Conservation (phyloP, 2,888 invertebrate species). For the Mesodorylaimus sp. region DNA sequence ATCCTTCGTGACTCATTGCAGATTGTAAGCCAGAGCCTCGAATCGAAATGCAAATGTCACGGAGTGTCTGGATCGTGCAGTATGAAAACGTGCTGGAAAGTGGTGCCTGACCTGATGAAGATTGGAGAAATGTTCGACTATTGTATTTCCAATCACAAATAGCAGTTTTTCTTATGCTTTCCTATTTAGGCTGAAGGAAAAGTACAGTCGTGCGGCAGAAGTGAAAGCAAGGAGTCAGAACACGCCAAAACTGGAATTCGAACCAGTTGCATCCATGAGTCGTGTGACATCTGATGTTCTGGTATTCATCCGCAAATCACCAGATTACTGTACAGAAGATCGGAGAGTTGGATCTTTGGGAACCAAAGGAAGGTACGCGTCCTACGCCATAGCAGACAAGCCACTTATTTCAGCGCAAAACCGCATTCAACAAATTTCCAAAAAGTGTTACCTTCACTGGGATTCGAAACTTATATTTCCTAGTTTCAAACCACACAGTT, state of each 20-base stretch:
- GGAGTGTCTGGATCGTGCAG: slow-evolving; percentile 65
- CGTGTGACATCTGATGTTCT: slow-evolving; percentile 43
- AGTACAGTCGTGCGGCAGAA: slow-evolving; percentile 37
- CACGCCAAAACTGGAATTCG: slow-evolving; percentile 22
- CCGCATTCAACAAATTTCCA: not conserved
- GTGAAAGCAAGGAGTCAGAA: slow-evolving; percentile 34
- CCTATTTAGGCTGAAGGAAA: slow-evolving; percentile 1
- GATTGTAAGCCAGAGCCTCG: slow-evolving; percentile 46
- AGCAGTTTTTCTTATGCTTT: not conserved
- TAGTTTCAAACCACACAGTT: too few species aligned
- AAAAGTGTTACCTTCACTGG: not conserved
- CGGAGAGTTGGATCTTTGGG: slow-evolving; percentile 53
- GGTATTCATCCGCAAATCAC: slow-evolving; percentile 56
- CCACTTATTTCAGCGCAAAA: not conserved
- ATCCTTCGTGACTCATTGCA: too few species aligned
- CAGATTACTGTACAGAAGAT: slow-evolving; percentile 61
- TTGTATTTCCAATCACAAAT: not conserved
- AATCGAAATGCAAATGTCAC: slow-evolving; percentile 58
- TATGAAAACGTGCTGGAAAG: slow-evolving; percentile 60
- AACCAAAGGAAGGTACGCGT: slow-evolving; percentile 50
- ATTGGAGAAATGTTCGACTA: slow-evolving; percentile 29
- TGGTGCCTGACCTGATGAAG: slow-evolving; percentile 43
- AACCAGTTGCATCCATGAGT: slow-evolving; percentile 28
- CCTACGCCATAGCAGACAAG: not conserved
- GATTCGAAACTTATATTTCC: too few species aligned